Evolutionary conservation across 2,113 vertebrate genomes (phyloP).

Genomic region (Gambusia holbrooki): DNA sequence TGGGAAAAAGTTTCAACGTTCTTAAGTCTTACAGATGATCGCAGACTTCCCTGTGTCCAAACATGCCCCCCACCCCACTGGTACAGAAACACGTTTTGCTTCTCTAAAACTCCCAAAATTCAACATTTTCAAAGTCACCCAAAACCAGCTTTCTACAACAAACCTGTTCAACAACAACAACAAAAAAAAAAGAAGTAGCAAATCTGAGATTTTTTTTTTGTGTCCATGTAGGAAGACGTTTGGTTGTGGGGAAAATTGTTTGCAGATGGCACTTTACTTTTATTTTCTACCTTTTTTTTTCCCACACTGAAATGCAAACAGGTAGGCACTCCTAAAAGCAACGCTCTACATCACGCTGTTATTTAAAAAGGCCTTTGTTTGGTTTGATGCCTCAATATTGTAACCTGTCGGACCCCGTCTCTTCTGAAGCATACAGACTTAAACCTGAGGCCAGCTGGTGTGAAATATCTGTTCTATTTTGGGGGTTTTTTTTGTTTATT

Average conservation of each 20-base stretch:
- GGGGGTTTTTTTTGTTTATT: too few species aligned
- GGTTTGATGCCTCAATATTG: conserved; percentile 11
- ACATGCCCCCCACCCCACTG: not conserved
- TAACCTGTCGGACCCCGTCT: not conserved
- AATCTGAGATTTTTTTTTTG: not conserved
- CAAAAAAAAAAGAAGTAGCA: too few species aligned
- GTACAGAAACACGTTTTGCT: not conserved
- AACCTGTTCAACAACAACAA: not conserved
- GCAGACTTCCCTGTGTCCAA: not conserved
- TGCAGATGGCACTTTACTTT: conserved; percentile 27
- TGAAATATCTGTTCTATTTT: not conserved
- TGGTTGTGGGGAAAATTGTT: conserved; percentile 4
- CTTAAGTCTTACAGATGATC: not conserved
- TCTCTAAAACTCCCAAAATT: not conserved
- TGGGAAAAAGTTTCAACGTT: not conserved
- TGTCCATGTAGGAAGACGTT: not conserved
- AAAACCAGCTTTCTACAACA: not conserved
- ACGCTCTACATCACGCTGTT: not conserved
- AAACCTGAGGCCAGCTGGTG: conserved; percentile 55
- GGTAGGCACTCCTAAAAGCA: conserved; percentile 1
- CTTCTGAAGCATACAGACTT: conserved; percentile 15
- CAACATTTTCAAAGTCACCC: not conserved
- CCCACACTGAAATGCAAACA: conserved; percentile 6
- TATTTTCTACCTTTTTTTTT: conserved; percentile 6
- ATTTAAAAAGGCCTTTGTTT: conserved; percentile 10